Evolutionary conservation across 2,888 invertebrate species (phyloP), one percentile per base, ranked within the genome.

Genomic region (Auanema sp.): DNA sequence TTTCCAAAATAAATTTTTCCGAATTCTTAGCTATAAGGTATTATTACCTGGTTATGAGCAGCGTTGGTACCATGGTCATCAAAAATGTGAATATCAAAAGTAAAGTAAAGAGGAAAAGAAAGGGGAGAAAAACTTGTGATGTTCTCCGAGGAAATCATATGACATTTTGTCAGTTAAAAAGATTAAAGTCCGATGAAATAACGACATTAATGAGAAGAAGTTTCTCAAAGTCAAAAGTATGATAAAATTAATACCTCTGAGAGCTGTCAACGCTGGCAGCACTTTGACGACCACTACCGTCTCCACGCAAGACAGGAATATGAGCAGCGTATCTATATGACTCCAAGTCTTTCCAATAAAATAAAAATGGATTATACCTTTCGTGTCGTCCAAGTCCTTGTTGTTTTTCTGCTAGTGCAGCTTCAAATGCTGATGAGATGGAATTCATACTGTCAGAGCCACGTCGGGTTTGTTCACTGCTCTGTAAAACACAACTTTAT

Each of bases 311-410:
- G 40, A 79, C 66, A 18, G 80, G 79, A 66, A 80, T 79, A 61
- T 80, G 80, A 24, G 80, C 80, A 1, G 80, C 80, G 50, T 80
- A 81, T 11, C 74, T 63, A 16, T 66, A 66, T 2, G 59, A 44
- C 21, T 44, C 47, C n/a, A 16, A n/a, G n/a, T n/a, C n/a, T 54
- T 21, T 6, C 24, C 10, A n/a, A 44, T 57, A 42, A 73, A 53
- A 65, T 61, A 61, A 55, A 24, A 57, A 33, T 18, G 57, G 53
- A 16, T 21, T 49, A 44, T 18, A 58, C 58, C 58, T 52, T 18
- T 58, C 63, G 43, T 63, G 58, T 23, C 63, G 41, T 16, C 42
- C 33, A 14, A 58, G 52, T 6, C 52, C 58, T 33, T 5, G 33
- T 2, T 47, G 55, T n/a, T 58, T 58, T 11, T 63, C 75, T 25